Conservation (phyloP, 2,113 vertebrate genomes). For the Dasyprocta punctata region DNA sequence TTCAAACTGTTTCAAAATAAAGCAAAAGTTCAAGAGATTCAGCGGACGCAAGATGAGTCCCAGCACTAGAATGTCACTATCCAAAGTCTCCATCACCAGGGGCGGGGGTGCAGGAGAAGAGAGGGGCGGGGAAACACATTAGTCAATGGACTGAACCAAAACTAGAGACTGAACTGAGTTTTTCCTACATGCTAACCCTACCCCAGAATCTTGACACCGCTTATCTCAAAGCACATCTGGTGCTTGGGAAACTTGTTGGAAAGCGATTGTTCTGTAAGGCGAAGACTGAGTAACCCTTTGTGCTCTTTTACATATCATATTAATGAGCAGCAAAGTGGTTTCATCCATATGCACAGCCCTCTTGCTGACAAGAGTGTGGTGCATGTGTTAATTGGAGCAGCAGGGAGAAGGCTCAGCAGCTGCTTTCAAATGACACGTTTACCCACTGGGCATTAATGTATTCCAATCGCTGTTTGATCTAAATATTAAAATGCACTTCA, state of each 20-base stretch:
- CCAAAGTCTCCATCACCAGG: conserved; percentile 84
- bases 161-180: conserved; percentile 72
- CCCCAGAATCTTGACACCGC: neutral
- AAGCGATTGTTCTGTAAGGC: conserved; percentile 59
- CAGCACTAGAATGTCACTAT: conserved; percentile 82
- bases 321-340: conserved; percentile 86
- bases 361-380: conserved; percentile 83
- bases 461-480: conserved; percentile 86
- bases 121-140: conserved; percentile 83
- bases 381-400: conserved; percentile 89
- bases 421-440: conserved; percentile 88
- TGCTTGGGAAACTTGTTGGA: neutral
- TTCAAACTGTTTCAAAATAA: conserved; percentile 60
- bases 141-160: conserved; percentile 89
- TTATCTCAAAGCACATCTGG: neutral
- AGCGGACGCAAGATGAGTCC: conserved; percentile 80
- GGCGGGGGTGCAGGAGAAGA: neutral
- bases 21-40: conserved; percentile 87
- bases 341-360: conserved; percentile 85
- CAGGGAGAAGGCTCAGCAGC: conserved; percentile 87
- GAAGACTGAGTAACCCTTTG: conserved; percentile 39
- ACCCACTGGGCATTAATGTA: conserved; percentile 86
- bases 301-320: conserved; percentile 24
- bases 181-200: neutral
- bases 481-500: conserved; percentile 83